Percentiles rank a stretch among this genome's conserved stretches.
These are phyloP conservation scores for Anthonomus grandis DNA, from an alignment of 1,140 invertebrate genomes.

Conservation along the genomic window DNA sequence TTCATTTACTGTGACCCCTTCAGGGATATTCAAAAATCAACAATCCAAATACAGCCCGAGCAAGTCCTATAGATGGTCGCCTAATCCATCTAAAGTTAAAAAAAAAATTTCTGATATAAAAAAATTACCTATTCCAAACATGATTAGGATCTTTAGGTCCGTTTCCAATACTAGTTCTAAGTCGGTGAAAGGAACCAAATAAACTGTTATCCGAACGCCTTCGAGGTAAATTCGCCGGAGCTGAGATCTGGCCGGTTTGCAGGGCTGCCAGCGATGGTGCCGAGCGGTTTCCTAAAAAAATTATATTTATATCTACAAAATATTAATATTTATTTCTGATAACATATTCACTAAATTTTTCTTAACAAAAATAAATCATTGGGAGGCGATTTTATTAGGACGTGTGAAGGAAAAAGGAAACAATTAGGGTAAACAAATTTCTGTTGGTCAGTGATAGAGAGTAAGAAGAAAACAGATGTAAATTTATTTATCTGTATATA, in stretches of 20 bases:
- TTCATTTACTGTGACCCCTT: neutral
- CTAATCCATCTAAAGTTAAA: neutral
- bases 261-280: slow-evolving; percentile 29
- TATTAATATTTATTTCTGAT: neutral
- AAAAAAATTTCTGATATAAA: neutral
- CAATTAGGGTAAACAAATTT: neutral
- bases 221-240: slow-evolving; percentile 19
- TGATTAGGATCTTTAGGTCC: slow-evolving; percentile 36
- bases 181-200: slow-evolving; percentile 35
- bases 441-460: neutral
- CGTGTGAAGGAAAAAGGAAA: neutral
- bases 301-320: neutral
- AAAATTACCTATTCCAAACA: slow-evolving; percentile 39
- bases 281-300: slow-evolving; percentile 21
- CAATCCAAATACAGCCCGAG: neutral
- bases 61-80: neutral
- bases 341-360: neutral
- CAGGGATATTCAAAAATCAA: neutral
- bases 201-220: slow-evolving; percentile 35
- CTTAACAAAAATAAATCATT: neutral
- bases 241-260: slow-evolving; percentile 23
- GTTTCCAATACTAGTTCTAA: slow-evolving; percentile 30
- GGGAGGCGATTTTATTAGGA: neutral
- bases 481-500: slow-evolving; percentile 1
- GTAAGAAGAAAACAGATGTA: neutral